Base-by-base conservation (phyloP, 1,140 invertebrate species). In the Aphidius gifuensis region DNA sequence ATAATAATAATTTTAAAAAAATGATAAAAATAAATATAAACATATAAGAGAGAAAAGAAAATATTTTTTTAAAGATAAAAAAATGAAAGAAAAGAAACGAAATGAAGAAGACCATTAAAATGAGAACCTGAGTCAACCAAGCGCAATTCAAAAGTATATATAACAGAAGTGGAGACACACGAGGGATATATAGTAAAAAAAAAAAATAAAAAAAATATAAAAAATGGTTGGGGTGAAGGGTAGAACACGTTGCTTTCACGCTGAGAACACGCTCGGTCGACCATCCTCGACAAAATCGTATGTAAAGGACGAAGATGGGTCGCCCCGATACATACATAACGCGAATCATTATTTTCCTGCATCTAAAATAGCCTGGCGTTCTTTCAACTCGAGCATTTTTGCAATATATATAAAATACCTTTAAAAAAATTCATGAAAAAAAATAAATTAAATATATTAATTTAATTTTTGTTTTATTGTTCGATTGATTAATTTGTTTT, bases 271-370 rank as follows among this genome's bases (percentile, higher is more conserved):
- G 48, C 61, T 62, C 55, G 54, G 61, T 46, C 51, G 55, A 47
- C 55, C 55, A 58, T 62, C 61, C 61, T 62, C 61, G 61, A 62
- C 61, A 62, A 62, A 62, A 62, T 62, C 39, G 61, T 62, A 62
- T 62, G 61, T 62, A 62, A 62, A 62, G 61, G 61, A 62, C 55
- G 61, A 58, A 62, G 61, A 62, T 62, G 61, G 61, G 55, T 62
- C 61, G 54, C 58, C 23, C 55, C 48, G 61, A 62, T 62, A 62
- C 61, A 62, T 62, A 62, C 61, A 46, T 62, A 62, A 58, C 53
- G 39, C 44, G 55, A 62, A 58, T 62, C 61, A 62, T 62, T 62
- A 62, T 62, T 58, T 62, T 47, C 48, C 61, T 56, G 48, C 61
- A 62, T 62, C 61, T 58, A 50, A 56, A 62, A 62, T 62, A 16